Conservation (phyloP, 2,888 invertebrate genomes). For the Ecliptopera silaceata region DNA sequence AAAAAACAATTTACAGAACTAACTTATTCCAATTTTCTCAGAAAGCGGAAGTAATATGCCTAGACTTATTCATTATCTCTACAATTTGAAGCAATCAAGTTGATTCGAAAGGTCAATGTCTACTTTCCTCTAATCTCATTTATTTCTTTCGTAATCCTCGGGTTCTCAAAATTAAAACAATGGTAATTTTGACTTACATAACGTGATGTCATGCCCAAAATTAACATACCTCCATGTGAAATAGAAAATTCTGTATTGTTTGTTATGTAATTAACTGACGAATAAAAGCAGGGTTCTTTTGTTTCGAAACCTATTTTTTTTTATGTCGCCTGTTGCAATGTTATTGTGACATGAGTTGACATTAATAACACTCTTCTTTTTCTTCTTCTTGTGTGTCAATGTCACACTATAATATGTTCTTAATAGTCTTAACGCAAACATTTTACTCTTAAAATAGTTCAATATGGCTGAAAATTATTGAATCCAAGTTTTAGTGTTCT, state of each 20-base stretch:
- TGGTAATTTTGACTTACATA: constrained; percentile 33
- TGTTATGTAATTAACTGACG: constrained; percentile 28
- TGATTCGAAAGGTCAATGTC: constrained; percentile 25
- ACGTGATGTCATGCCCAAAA: constrained; percentile 35
- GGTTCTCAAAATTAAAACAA: constrained; percentile 23
- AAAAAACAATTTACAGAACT: no score
- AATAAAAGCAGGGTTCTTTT: constrained; percentile 27
- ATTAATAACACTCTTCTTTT: no score
- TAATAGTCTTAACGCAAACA: no score
- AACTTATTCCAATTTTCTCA: background rate
- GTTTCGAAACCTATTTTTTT: constrained; percentile 15
- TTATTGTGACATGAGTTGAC: no score
- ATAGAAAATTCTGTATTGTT: constrained; percentile 34
- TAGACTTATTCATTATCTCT: background rate
- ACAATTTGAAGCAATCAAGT: constrained; percentile 13
- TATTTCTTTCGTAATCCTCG: constrained; percentile 31
- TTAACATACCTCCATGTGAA: constrained; percentile 36
- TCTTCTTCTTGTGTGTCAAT: no score
- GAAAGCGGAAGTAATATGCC: background rate
- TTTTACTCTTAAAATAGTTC: no score
- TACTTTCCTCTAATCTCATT: constrained; percentile 30
- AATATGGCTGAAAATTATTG: no score
- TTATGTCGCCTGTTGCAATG: no score
- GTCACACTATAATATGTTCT: no score
- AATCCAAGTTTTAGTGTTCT: no score